phyloP scores from a whole-genome alignment of 2,797 vertebrate species.

The Manis javanica region DNA sequence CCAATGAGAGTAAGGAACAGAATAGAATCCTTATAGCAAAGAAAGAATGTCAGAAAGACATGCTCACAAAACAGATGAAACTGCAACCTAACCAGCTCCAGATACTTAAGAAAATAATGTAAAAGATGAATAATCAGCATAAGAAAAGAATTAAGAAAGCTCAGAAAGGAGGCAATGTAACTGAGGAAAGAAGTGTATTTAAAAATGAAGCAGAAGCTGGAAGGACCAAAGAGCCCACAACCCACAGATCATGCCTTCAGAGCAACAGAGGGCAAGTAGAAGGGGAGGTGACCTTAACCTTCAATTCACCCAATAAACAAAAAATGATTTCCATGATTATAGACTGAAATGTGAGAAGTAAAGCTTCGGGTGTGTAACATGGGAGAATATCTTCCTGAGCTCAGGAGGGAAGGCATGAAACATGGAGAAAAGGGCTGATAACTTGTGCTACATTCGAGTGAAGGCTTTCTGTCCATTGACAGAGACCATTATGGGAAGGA shows the following conservation, averaged over 20 bases:
- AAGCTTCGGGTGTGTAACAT: not conserved
- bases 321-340: not conserved
- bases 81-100: not conserved
- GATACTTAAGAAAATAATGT: not conserved
- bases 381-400: not conserved
- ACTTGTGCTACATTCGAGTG: too few species aligned
- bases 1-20: not conserved
- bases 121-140: not conserved
- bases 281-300: not conserved
- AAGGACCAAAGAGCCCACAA: not conserved
- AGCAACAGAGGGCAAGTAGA: not conserved
- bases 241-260: not conserved
- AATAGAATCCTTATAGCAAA: not conserved
- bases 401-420: too few species aligned
- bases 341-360: not conserved
- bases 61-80: not conserved
- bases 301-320: not conserved
- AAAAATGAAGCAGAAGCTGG: not conserved
- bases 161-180: not conserved
- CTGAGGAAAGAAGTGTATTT: not conserved
- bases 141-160: not conserved
- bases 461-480: too few species aligned
- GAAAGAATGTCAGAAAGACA: not conserved
- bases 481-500: too few species aligned
- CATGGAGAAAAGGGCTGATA: too few species aligned